Base-by-base conservation (phyloP, 2,888 invertebrate genomes). In the Campopleginae sp. region DNA sequence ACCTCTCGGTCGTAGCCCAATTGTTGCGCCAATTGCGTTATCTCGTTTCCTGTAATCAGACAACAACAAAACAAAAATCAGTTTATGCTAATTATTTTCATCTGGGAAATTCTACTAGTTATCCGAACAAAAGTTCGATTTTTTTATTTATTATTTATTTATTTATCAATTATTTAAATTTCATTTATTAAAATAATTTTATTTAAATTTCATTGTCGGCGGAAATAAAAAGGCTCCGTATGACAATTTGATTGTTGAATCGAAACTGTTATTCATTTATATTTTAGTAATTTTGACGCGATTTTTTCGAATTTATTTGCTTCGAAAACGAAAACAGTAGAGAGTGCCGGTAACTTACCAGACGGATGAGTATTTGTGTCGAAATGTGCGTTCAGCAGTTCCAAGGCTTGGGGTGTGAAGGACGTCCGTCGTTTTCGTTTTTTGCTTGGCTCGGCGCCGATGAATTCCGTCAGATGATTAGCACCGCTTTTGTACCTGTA, bases 311-410 rank as follows among this genome's bases (percentile, higher is more conserved):
- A 10, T 38, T 38, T 72, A 38, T 72, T 74, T 17, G 8, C 17
- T 42, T 42, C 38, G n/a, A 19, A 38, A 8, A 48, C 4, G 17
- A 65, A 76, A 19, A 12, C 7, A 14, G n/a, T 17, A 17, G 0
- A 5, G 38, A 51, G 48, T 42, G 0, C n/a, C 8, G 14, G 1
- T 17, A 12, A n/a, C 93, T 94, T 95, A 98, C 99, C 99, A 94
- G 99, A 98, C 51, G 99, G 99, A 95, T 99, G 99, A 80, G 99
- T 99, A 94, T 99, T 99, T 91, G 98, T 96, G 94, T 98, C 98
- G 93, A 99, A 99, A 94, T 99, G 98, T 82, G 98, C 97, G 94
- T 99, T 99, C 83, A 99, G 95, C 86, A 98, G 95, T 94, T 99
- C 99, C 91, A 99, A 94, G 17, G 99, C 99, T 94, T 98, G 98